Evolutionary conservation across 2,113 vertebrate genomes (phyloP).

Genomic region (Hemiprocne comata): DNA sequence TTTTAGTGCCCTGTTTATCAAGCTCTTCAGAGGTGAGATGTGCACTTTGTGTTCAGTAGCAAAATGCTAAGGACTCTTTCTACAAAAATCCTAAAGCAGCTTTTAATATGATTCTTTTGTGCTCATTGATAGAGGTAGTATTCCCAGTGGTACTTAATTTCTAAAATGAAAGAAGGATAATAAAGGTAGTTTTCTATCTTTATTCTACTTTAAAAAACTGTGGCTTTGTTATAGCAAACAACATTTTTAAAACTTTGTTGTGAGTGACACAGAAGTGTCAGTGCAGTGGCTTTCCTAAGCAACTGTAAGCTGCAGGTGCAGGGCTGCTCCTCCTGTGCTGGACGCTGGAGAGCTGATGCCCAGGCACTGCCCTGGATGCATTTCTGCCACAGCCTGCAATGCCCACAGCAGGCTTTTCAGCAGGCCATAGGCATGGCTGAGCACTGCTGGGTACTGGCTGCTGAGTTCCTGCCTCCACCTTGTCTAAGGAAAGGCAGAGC

Average conservation of each 20-base stretch:
- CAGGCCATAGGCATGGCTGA: fast-evolving
- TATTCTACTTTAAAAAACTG: not conserved
- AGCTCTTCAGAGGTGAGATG: not conserved
- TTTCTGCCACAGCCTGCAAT: fast-evolving
- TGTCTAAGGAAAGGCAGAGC: not conserved
- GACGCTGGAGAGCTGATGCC: fast-evolving
- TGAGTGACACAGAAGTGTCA: not conserved
- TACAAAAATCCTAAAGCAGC: not conserved
- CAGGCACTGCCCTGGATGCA: fast-evolving
- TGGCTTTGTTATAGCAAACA: not conserved
- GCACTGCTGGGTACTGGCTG: fast-evolving
- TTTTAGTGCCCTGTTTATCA: not conserved
- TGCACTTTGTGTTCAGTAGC: not conserved
- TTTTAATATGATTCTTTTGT: not conserved
- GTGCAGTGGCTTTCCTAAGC: not conserved
- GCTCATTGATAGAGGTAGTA: not conserved
- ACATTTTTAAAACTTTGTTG: not conserved
- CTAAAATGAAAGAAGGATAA: not conserved
- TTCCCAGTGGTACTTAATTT: not conserved
- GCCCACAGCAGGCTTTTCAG: fast-evolving
- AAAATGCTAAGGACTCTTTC: not conserved
- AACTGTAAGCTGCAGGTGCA: not conserved
- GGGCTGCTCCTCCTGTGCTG: not conserved
- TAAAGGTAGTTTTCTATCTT: not conserved
- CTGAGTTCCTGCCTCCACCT: too few species aligned